Base-by-base conservation (phyloP, 2,113 vertebrate species). In the Spilogale gracilis region DNA sequence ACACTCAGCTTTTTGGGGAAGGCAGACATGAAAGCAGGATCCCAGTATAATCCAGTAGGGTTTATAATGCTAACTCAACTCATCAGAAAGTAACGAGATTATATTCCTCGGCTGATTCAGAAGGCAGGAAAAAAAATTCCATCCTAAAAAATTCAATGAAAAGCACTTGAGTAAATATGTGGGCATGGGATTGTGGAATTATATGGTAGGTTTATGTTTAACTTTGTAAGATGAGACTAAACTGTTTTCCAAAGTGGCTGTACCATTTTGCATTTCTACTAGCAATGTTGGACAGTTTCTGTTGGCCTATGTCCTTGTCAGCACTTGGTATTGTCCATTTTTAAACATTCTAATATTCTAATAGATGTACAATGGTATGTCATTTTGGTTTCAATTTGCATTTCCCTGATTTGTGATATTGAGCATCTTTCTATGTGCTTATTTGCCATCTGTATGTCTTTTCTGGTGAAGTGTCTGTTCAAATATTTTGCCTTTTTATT, bases 401-500 rank as follows among this genome's bases (percentile, higher is more conserved):
- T 65, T 90, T 91, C 48, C 20, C 48, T 93, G 90, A 83, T 5
- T 84, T 61, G 63, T 85, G 79, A 78, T 88, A 27, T 14, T 69
- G n/a, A 83, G 1, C 16, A 73, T 90, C 23, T 93, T 91, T 87
- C 69, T 6, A 83, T 52, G 45, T 90, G 4, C 27, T 92, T 92
- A 48, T 82, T 78, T 94, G 87, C 21, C 32, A 94, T 87, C 12
- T 9, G 12, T 65, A 38, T 89, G 71, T 91, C 48, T 73, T 95
- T 78, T 78, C 76, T 11, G 67, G 21, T 92, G 17, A 96, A 80
- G 27, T 63, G 5, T 91, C 52, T 96, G 5, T 94, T 96, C 3
- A 89, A 74, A 87, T 80, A 86, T 61, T 96, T 97, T 87, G 38
- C 32, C 25, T 78, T 93, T 93, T 63, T 32, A 63, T 63, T 63